Percentiles rank a stretch among this genome's conserved stretches.
Evolutionary conservation across 2,888 invertebrate genomes (phyloP).

Genomic region (Criorhina ranunculi): DNA sequence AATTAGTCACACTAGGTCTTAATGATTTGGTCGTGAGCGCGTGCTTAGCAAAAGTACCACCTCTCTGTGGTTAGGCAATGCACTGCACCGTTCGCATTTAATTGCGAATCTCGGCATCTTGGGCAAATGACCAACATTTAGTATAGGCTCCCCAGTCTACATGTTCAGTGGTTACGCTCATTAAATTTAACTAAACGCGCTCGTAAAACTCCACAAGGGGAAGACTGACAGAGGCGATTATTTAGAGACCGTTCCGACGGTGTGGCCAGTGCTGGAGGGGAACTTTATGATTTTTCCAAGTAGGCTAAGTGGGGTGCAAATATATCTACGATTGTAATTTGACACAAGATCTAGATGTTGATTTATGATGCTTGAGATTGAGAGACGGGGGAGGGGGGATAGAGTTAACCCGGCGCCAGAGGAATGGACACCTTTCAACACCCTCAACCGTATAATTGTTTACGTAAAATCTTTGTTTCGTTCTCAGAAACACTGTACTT

Average conservation of each 20-base stretch:
- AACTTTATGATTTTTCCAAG: not conserved
- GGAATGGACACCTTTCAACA: conserved; percentile 5
- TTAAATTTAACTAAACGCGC: conserved; percentile 69
- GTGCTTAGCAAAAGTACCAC: conserved; percentile 23
- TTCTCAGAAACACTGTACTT: too few species aligned
- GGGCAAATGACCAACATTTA: conserved; percentile 54
- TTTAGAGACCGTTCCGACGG: not conserved
- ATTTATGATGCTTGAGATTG: conserved; percentile 7
- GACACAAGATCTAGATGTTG: conserved; percentile 36
- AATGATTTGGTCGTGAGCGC: conserved; percentile 65
- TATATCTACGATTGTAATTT: conserved; percentile 35
- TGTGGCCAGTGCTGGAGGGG: not conserved
- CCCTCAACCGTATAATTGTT: not conserved
- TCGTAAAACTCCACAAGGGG: conserved; percentile 37
- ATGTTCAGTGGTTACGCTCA: conserved; percentile 64
- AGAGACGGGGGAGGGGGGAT: too few species aligned
- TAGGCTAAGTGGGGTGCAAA: not conserved
- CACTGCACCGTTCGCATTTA: conserved; percentile 24
- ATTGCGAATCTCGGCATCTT: conserved; percentile 45
- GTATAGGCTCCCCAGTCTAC: conserved; percentile 5
- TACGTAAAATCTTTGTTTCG: not conserved
- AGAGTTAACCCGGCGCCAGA: conserved; percentile 3
- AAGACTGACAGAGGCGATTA: conserved; percentile 2
- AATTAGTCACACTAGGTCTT: conserved; percentile 75
- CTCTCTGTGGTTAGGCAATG: conserved; percentile 26